These are phyloP conservation scores for Pholis gunnellus DNA, from an alignment of 2,113 vertebrate species.

Conservation along the genomic window DNA sequence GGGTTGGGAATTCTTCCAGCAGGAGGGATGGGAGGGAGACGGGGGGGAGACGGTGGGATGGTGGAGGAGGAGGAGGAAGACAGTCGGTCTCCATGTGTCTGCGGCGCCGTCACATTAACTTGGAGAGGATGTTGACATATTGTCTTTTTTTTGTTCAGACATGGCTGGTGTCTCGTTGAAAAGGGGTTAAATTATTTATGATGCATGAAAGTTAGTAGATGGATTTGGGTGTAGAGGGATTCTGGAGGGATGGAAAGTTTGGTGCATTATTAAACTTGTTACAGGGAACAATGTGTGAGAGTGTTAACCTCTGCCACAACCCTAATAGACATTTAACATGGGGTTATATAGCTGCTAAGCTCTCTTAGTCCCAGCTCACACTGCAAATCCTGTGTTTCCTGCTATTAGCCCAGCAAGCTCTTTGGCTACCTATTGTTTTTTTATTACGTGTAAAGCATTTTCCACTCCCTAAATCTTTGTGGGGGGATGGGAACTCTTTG, in stretches of 20 bases:
- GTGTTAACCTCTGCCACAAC: constrained; percentile 58
- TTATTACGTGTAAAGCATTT: constrained; percentile 77
- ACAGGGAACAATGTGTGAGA: constrained; percentile 42
- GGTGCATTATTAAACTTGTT: constrained; percentile 31
- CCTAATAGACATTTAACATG: constrained; percentile 55
- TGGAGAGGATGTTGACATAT: constrained; percentile 49
- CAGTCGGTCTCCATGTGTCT: constrained; percentile 70
- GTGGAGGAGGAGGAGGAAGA: constrained; percentile 66
- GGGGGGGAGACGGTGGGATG: constrained; percentile 70
- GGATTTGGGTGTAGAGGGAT: neutral
- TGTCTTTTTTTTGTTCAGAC: constrained; percentile 56
- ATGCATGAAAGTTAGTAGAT: constrained; percentile 16
- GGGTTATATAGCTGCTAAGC: constrained; percentile 60
- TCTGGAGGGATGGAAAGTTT: neutral
- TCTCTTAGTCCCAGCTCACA: constrained; percentile 33
- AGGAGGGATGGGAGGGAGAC: constrained; percentile 80
- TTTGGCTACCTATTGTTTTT: constrained; percentile 71
- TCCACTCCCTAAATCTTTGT: constrained; percentile 63
- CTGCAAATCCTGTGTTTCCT: constrained; percentile 66
- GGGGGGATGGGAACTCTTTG: constrained; percentile 53
- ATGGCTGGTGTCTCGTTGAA: constrained; percentile 31
- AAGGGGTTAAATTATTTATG: constrained; percentile 58
- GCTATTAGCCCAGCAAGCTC: constrained; percentile 67
- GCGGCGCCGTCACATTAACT: constrained; percentile 67
- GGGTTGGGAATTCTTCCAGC: constrained; percentile 87